phyloP scores from a whole-genome alignment of 2,113 vertebrate species.

The Neoarius graeffei region DNA sequence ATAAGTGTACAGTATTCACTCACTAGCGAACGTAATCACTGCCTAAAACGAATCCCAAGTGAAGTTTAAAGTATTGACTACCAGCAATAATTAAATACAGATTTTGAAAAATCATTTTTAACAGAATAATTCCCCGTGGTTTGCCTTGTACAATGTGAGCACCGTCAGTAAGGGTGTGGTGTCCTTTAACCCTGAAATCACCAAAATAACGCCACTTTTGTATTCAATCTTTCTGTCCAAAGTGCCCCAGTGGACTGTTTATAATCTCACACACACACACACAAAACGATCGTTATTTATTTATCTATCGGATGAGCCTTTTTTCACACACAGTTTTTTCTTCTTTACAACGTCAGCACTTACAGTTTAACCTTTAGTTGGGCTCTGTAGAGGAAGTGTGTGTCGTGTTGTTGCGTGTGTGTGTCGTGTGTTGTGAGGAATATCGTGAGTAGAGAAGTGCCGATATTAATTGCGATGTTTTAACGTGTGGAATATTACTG shows the following conservation, averaged over 20 bases:
- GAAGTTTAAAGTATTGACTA: slow-evolving; percentile 38
- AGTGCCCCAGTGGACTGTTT: slow-evolving; percentile 45
- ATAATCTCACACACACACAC: background rate
- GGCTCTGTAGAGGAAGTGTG: background rate
- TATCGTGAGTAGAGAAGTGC: slow-evolving; percentile 20
- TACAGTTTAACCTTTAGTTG: background rate
- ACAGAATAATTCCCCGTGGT: slow-evolving; percentile 23
- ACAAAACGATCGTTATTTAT: background rate
- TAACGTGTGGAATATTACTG: background rate
- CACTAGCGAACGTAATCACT: slow-evolving; percentile 37
- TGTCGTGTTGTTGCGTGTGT: slow-evolving; percentile 6
- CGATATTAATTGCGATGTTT: slow-evolving; percentile 2
- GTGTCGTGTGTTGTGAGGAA: background rate
- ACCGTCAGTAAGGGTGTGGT: slow-evolving; percentile 52
- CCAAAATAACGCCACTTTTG: slow-evolving; percentile 49
- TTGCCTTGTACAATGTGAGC: slow-evolving; percentile 32
- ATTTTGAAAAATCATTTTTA: slow-evolving; percentile 3
- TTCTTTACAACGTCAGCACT: slow-evolving; percentile 30
- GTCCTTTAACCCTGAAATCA: slow-evolving; percentile 54
- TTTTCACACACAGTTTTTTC: background rate
- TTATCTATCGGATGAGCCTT: no score
- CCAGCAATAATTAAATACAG: slow-evolving; percentile 51
- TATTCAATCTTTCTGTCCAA: slow-evolving; percentile 46
- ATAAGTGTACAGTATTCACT: slow-evolving; percentile 39
- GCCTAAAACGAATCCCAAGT: slow-evolving; percentile 46